A percentile compares a stretch with the other conserved stretches of the same genome.
phyloP scores from a whole-genome alignment of 1,140 invertebrate species.

The Anoplophora glabripennis region DNA sequence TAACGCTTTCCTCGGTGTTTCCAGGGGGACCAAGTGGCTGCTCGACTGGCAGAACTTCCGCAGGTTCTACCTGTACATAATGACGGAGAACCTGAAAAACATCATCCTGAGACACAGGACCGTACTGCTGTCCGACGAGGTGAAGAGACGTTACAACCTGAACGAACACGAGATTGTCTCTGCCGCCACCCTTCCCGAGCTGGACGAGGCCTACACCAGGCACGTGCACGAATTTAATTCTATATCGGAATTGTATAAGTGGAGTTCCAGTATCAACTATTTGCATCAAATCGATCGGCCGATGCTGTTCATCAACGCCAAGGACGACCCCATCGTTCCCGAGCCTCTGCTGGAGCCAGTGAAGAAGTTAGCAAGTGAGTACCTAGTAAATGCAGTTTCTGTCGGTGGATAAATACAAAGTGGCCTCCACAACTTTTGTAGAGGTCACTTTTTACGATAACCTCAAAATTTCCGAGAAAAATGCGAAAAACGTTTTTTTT shows the following conservation, averaged over 20 bases:
- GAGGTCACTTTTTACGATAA: no score
- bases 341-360: conserved; percentile 68
- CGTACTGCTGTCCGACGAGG: conserved; percentile 71
- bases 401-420: no score
- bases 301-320: conserved; percentile 85
- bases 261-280: conserved; percentile 77
- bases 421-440: no score
- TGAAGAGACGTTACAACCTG: conserved; percentile 65
- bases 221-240: conserved; percentile 73
- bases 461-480: no score
- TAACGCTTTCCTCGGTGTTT: conserved; percentile 13
- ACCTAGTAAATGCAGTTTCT: no score
- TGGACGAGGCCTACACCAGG: conserved; percentile 86
- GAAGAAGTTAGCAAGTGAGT: conserved; percentile 72
- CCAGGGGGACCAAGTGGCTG: conserved; percentile 72
- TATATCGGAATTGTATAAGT: conserved; percentile 76
- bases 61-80: conserved; percentile 84
- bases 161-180: conserved; percentile 78
- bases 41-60: conserved; percentile 85
- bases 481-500: no score
- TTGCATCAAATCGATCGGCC: conserved; percentile 74
- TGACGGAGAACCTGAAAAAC: conserved; percentile 87
- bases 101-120: conserved; percentile 78
- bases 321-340: conserved; percentile 87
- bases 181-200: conserved; percentile 78